These are phyloP conservation scores for Gymnopithys bicolor DNA, from an alignment of 2,797 vertebrate species.

Conservation along the genomic window DNA sequence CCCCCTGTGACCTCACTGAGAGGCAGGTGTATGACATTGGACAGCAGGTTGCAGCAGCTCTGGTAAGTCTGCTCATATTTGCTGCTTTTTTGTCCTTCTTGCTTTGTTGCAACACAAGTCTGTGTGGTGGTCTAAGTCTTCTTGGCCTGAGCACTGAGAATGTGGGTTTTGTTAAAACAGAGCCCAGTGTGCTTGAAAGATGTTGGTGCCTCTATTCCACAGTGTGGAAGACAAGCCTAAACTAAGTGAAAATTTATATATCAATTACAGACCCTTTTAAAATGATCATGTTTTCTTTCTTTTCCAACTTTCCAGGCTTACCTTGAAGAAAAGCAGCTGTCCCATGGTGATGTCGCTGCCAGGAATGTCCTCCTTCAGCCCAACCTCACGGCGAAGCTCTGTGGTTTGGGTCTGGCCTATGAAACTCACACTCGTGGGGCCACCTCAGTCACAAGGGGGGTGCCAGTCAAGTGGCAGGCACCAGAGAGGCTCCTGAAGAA, in stretches of 20 bases:
- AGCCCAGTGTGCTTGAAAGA: background rate
- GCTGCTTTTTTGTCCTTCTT: background rate
- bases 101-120: background rate
- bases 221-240: background rate
- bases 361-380: conserved; percentile 85
- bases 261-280: background rate
- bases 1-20: conserved; percentile 89
- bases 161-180: background rate
- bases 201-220: background rate
- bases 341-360: conserved; percentile 90
- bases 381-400: conserved; percentile 85
- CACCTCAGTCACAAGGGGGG: background rate
- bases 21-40: conserved; percentile 87
- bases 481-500: conserved; percentile 86
- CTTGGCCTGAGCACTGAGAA: background rate
- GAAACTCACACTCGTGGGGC: conserved; percentile 69
- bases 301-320: conserved; percentile 79
- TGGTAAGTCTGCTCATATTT: conserved; percentile 81
- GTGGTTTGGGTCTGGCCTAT: conserved; percentile 86
- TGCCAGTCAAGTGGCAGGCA: conserved; percentile 90
- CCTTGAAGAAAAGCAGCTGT: conserved; percentile 86
- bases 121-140: background rate
- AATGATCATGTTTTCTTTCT: no score
- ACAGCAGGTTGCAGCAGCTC: conserved; percentile 86
- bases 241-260: background rate